phyloP scores from a whole-genome alignment of 2,888 invertebrate genomes.

The Drosophila fungiperda region DNA sequence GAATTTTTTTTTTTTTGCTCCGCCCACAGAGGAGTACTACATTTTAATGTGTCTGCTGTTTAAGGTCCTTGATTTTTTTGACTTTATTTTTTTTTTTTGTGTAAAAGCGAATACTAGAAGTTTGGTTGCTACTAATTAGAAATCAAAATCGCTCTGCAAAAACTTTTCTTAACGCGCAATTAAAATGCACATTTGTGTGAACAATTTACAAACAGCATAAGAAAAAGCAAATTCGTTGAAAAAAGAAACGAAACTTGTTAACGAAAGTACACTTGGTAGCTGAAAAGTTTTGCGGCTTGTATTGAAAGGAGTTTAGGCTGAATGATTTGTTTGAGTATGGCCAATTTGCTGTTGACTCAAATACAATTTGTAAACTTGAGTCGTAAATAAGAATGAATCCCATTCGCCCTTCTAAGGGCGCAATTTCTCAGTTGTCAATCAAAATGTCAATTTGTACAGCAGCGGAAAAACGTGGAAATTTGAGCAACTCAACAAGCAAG shows the following conservation, averaged over 20 bases:
- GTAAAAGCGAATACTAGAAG: background rate
- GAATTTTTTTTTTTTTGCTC: conserved; percentile 9
- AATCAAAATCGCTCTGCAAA: conserved; percentile 64
- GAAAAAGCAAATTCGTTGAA: conserved; percentile 54
- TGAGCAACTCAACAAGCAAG: conserved; percentile 37
- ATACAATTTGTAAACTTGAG: conserved; percentile 8
- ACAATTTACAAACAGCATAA: conserved; percentile 47
- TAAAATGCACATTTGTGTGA: conserved; percentile 65
- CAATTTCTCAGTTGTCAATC: conserved; percentile 82
- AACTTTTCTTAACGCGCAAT: conserved; percentile 60
- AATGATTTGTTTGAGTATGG: conserved; percentile 16
- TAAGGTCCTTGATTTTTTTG: conserved; percentile 25
- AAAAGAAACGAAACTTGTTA: conserved; percentile 32
- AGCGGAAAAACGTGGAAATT: conserved; percentile 31
- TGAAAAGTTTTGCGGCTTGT: conserved; percentile 13
- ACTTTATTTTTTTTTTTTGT: background rate
- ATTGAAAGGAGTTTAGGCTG: conserved; percentile 15
- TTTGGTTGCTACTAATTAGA: conserved; percentile 58
- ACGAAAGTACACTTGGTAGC: conserved; percentile 44
- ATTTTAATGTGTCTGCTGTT: conserved; percentile 37
- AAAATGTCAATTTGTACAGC: conserved; percentile 76
- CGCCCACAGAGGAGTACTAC: background rate
- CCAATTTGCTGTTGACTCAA: conserved; percentile 24
- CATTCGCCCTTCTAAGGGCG: too few species aligned
- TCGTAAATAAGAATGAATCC: conserved; percentile 28